Evolutionary conservation across 1,140 invertebrate species (phyloP).

Genomic region (Drosophila pseudoobscura): DNA sequence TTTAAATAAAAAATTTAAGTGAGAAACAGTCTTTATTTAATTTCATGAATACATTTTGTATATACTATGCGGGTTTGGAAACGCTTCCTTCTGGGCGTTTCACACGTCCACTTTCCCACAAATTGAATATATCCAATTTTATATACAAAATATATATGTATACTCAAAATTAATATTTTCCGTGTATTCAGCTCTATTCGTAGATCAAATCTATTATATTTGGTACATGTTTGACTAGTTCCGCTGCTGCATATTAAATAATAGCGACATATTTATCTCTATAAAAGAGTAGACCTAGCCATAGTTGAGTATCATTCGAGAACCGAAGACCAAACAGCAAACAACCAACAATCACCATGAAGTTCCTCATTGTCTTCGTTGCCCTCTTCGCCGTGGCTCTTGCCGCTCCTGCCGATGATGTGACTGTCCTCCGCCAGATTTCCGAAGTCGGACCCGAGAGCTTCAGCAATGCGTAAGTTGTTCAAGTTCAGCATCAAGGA

Average conservation of each 20-base stretch:
- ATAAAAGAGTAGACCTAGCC: neutral
- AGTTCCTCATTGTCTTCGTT: conserved; percentile 71
- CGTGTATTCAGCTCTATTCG: no score
- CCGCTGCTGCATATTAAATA: neutral
- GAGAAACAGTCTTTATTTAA: no score
- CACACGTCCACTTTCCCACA: no score
- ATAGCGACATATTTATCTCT: neutral
- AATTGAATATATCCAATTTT: no score
- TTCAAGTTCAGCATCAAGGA: neutral
- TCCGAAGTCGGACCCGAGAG: conserved; percentile 83
- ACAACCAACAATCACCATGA: conserved; percentile 51
- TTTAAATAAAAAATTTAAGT: no score
- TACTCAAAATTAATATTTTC: no score
- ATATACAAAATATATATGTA: no score
- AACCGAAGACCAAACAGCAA: conserved; percentile 26
- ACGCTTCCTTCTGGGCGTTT: no score
- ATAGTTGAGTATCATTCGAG: neutral
- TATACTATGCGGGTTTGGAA: no score
- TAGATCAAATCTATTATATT: no score
- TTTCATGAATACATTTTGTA: no score
- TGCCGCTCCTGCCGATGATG: conserved; percentile 48
- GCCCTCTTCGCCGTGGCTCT: conserved; percentile 73
- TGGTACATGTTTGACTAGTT: conserved; percentile 15
- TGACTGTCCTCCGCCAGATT: conserved; percentile 66
- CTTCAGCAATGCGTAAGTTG: conserved; percentile 83